phyloP scores from a whole-genome alignment of 2,888 invertebrate species.

The Xylophagus ater region DNA sequence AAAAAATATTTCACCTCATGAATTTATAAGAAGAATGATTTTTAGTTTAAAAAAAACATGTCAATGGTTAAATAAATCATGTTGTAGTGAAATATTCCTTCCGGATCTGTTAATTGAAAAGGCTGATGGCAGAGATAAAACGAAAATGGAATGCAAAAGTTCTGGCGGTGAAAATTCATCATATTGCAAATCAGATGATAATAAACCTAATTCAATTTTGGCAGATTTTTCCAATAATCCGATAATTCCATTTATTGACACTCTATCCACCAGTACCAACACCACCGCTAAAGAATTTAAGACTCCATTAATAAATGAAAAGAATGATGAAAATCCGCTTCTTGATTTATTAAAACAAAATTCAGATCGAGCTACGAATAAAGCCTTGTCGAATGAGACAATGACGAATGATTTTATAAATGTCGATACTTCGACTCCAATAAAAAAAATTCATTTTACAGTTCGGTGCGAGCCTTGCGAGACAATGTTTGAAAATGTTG shows the following conservation, averaged over 20 bases:
- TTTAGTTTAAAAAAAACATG: slow-evolving; percentile 34
- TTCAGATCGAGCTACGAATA: slow-evolving; percentile 10
- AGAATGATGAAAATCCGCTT: slow-evolving; percentile 8
- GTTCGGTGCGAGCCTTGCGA: slow-evolving; percentile 34
- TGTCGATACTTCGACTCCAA: background rate
- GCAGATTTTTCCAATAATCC: background rate
- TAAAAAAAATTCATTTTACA: slow-evolving; percentile 21
- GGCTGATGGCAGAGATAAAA: slow-evolving; percentile 15
- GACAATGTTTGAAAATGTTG: slow-evolving; percentile 28
- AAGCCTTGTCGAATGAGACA: background rate
- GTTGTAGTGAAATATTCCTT: slow-evolving; percentile 29
- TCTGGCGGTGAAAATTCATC: slow-evolving; percentile 19
- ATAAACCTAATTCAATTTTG: too few relatives aligned
- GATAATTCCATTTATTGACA: background rate
- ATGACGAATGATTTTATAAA: background rate
- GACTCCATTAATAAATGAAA: background rate
- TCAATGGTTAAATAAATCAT: slow-evolving; percentile 32
- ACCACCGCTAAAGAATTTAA: slow-evolving; percentile 2
- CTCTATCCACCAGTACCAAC: background rate
- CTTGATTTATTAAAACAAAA: slow-evolving; percentile 11
- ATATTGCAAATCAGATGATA: slow-evolving; percentile 17
- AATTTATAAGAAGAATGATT: slow-evolving; percentile 37
- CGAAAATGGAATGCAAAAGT: slow-evolving; percentile 18
- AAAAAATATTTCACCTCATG: slow-evolving; percentile 35
- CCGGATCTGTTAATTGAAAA: slow-evolving; percentile 29